Percentiles rank a stretch among this genome's conserved stretches.
phyloP scores from a whole-genome alignment of 2,113 vertebrate species.

The Anguilla rostrata region DNA sequence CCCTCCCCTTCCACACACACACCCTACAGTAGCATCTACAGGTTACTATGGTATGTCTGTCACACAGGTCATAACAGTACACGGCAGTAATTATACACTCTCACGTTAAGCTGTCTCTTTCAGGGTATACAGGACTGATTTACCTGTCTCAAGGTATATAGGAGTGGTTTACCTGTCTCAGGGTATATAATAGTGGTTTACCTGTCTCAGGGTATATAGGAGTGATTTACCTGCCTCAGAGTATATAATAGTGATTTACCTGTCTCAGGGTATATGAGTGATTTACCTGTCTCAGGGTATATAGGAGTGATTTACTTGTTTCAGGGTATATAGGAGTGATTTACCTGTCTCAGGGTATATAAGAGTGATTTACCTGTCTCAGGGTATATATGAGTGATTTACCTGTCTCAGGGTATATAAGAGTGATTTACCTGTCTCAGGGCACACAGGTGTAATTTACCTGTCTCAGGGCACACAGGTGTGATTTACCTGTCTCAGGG shows the following conservation, averaged over 20 bases:
- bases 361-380: not conserved
- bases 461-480: no score
- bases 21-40: not conserved
- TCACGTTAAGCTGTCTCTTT: no score
- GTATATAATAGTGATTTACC: no score
- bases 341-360: not conserved
- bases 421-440: not conserved
- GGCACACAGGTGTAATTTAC: not conserved
- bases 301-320: not conserved
- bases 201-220: no score
- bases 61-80: not conserved
- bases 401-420: not conserved
- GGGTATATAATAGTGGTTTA: not conserved
- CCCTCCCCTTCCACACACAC: not conserved
- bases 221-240: no score
- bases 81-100: no score
- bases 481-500: conserved; percentile 19
- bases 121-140: no score
- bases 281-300: not conserved
- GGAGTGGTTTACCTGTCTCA: no score
- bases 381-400: not conserved
- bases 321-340: not conserved
- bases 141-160: no score
- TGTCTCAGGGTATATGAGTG: no score
- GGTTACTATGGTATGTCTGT: not conserved